phyloP scores from a whole-genome alignment of 2,113 vertebrate species.

The Boulengeromyrus knoepffleri region DNA sequence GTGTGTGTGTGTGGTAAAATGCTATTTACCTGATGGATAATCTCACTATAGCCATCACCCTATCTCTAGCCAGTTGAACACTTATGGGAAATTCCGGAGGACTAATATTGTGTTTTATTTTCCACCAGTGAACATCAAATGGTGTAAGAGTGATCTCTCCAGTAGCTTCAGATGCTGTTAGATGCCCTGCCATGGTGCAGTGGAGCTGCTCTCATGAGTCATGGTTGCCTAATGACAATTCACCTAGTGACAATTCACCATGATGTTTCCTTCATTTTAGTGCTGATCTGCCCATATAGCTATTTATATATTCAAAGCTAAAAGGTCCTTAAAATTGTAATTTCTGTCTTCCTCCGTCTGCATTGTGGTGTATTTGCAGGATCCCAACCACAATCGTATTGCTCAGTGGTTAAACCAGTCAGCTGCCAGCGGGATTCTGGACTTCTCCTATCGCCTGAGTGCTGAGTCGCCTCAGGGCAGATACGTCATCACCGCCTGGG shows the following conservation, averaged over 20 bases:
- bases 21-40: not conserved
- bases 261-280: not conserved
- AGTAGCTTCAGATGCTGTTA: too few species aligned
- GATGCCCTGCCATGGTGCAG: too few species aligned
- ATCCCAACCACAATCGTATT: slow-evolving; percentile 55
- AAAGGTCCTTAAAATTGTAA: not conserved
- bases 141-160: too few species aligned
- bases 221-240: too few species aligned
- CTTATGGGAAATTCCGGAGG: too few species aligned
- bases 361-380: slow-evolving; percentile 35
- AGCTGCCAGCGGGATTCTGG: slow-evolving; percentile 45
- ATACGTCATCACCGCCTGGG: slow-evolving; percentile 47
- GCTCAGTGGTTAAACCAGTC: slow-evolving; percentile 57
- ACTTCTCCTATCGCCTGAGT: slow-evolving; percentile 49
- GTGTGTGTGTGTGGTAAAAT: not conserved
- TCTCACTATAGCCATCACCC: too few species aligned
- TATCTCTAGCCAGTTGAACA: too few species aligned
- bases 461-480: slow-evolving; percentile 44
- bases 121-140: too few species aligned
- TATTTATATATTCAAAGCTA: not conserved
- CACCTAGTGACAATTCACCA: too few species aligned
- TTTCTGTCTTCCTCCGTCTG: not conserved
- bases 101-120: too few species aligned
- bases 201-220: too few species aligned
- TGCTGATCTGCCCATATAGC: not conserved